Conservation (phyloP, 2,888 invertebrate genomes). For the Lysandra bellargus region DNA sequence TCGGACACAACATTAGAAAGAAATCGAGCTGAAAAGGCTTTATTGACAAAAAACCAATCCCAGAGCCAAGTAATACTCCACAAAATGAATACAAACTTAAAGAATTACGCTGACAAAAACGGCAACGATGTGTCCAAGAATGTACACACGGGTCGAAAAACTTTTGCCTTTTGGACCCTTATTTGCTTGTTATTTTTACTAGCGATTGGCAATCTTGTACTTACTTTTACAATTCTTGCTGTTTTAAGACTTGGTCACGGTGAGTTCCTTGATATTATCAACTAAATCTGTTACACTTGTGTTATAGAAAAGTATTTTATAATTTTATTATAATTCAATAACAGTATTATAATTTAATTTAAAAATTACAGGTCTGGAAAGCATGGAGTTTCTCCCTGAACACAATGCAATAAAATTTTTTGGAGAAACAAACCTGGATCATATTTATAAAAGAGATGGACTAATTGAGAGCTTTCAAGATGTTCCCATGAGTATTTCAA, state of each 20-base stretch:
- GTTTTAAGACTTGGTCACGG: slow-evolving; percentile 88
- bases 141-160: slow-evolving; percentile 76
- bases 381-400: slow-evolving; percentile 88
- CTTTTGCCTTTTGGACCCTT: slow-evolving; percentile 90
- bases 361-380: slow-evolving; percentile 84
- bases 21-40: slow-evolving; percentile 68
- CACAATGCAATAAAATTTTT: slow-evolving; percentile 88
- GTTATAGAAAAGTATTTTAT: no score
- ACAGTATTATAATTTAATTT: no score
- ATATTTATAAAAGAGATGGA: slow-evolving; percentile 87
- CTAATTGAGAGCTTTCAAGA: slow-evolving; percentile 76
- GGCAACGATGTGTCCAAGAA: slow-evolving; percentile 69
- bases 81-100: slow-evolving; percentile 49
- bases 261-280: slow-evolving; percentile 42
- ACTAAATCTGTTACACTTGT: background rate
- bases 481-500: slow-evolving; percentile 59
- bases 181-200: slow-evolving; percentile 85
- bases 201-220: slow-evolving; percentile 88
- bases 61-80: slow-evolving; percentile 58
- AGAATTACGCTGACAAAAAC: slow-evolving; percentile 72
- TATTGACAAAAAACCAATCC: slow-evolving; percentile 63
- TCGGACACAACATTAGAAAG: slow-evolving; percentile 66
- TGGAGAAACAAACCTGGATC: slow-evolving; percentile 88
- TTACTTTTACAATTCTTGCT: slow-evolving; percentile 90
- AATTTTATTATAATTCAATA: no score